Evolutionary conservation across 2,797 vertebrate genomes (phyloP), one percentile per base, ranked within the genome.

Genomic region (Malurus leucopterus): DNA sequence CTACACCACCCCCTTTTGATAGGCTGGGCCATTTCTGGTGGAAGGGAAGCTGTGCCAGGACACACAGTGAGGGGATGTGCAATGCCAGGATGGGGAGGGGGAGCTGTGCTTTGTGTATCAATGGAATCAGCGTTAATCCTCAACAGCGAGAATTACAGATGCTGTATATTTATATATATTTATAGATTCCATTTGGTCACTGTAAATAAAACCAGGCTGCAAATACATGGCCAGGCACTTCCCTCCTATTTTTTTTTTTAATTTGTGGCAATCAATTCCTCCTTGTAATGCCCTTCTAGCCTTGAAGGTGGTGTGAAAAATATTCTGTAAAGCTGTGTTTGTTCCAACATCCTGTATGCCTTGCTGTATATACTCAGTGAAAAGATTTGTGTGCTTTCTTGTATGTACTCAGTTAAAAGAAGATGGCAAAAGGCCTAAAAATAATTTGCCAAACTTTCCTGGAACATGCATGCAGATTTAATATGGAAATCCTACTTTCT

Each of bases 31-130:
- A 0, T 41, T 49, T 64, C 15, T 32, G 16, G 15, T 54, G 34
- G 51, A 12, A 41, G 29, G 22, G 44, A 23, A 18, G 44, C 29
- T 30, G 22, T 0, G 2, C 8, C 0, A 0, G 11, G 4, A 13
- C 0, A 0, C 8, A 3, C 0, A 1, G 15, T 0, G 2, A 43
- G 44, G 64, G 24, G 34, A 32, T 15, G 2, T 17, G 7, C 0
- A 3, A n/a, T 1, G 6, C 16, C 0, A 4, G 15, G 21, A 3
- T 50, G 21, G 43, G 34, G 24, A 34, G 0, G 0, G 19, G 12
- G 20, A 74, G 15, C 15, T 2, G 1, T 8, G 2, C 19, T 43
- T 64, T 71, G 13, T 46, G 10, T 30, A 20, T 62, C 2, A 3
- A 3, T 47, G 27, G 9, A 43, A 32, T 30, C 49, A 13, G 29